phyloP scores from a whole-genome alignment of 2,797 vertebrate species.

The Cetoscarus ocellatus region DNA sequence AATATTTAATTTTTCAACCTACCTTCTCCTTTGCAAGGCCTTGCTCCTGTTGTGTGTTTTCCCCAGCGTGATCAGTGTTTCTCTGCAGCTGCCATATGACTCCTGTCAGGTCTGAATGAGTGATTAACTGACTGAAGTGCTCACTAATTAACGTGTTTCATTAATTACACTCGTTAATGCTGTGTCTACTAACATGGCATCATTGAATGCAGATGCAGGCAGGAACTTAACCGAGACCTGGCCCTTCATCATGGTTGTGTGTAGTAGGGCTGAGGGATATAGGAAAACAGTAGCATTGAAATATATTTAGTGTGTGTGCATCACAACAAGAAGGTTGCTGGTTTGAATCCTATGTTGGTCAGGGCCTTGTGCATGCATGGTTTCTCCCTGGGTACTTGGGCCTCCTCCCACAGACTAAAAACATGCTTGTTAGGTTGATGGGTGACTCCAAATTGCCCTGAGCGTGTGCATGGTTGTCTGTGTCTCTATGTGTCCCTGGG shows the following conservation, averaged over 20 bases:
- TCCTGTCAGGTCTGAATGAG: constrained; percentile 59
- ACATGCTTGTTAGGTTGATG: no score
- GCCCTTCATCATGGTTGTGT: constrained; percentile 15
- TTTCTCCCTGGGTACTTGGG: no score
- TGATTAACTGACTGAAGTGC: constrained; percentile 59
- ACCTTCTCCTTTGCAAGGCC: background rate
- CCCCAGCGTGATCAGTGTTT: constrained; percentile 28
- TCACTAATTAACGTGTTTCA: constrained; percentile 65
- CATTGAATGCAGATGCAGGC: constrained; percentile 48
- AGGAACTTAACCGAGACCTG: constrained; percentile 38
- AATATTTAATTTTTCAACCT: background rate
- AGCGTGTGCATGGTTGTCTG: no score
- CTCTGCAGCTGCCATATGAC: constrained; percentile 13
- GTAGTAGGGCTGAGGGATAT: no score
- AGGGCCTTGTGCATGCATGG: no score
- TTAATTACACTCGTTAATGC: constrained; percentile 69
- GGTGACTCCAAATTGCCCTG: no score
- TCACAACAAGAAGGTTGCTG: no score
- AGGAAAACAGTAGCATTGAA: no score
- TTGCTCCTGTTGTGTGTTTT: constrained; percentile 14
- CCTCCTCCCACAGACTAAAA: no score
- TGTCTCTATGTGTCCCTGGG: no score
- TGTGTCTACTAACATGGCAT: constrained; percentile 50
- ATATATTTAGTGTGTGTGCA: no score
- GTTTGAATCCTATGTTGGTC: no score